Evolutionary conservation across 2,113 vertebrate genomes (phyloP).

Genomic region (Corythornis vintsioides): DNA sequence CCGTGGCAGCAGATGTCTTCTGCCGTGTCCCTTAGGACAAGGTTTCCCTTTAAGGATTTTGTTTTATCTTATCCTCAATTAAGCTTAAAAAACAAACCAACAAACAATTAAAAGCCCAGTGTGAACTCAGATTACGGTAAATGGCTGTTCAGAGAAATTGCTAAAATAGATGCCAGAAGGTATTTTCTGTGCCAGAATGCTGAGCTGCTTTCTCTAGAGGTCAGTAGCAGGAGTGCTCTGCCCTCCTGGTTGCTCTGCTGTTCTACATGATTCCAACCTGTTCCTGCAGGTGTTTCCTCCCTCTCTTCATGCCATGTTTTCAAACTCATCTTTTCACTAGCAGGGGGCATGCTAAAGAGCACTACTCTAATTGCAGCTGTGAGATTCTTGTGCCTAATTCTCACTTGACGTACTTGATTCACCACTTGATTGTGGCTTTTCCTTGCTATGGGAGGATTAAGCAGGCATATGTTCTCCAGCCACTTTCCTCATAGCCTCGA

Average conservation of each 20-base stretch:
- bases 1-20: background rate
- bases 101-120: background rate
- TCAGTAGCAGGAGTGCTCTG: background rate
- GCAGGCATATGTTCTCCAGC: fast-evolving
- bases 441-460: background rate
- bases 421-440: background rate
- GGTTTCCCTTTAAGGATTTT: background rate
- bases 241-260: background rate
- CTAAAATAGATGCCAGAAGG: background rate
- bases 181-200: background rate
- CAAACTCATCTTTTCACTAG: background rate
- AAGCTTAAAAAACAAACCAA: background rate
- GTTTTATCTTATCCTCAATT: background rate
- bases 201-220: background rate
- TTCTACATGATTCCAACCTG: background rate
- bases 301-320: background rate
- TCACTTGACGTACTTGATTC: background rate
- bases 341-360: background rate
- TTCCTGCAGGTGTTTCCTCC: background rate
- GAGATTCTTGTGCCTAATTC: background rate
- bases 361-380: background rate
- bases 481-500: background rate
- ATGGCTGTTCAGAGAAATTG: background rate
- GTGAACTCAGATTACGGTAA: background rate
- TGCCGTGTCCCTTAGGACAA: background rate